phyloP scores from a whole-genome alignment of 2,113 vertebrate species.

The Tamias sibiricus region DNA sequence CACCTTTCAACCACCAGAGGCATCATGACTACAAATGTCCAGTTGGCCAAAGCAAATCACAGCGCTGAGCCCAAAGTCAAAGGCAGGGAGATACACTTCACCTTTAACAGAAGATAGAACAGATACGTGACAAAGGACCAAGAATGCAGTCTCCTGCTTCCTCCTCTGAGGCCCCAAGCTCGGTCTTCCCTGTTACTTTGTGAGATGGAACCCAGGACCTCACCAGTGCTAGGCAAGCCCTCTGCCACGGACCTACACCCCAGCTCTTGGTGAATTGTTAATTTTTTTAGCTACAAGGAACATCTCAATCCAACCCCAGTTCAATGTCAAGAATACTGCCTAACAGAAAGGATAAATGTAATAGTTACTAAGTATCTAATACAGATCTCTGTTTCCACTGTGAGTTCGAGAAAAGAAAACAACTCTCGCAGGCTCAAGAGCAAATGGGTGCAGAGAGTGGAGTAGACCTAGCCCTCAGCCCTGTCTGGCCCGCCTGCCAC shows the following conservation, averaged over 20 bases:
- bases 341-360: background rate
- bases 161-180: background rate
- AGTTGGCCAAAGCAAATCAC: background rate
- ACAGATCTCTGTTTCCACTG: background rate
- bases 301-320: background rate
- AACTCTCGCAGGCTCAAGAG: background rate
- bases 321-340: background rate
- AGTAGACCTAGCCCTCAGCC: background rate
- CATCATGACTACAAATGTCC: background rate
- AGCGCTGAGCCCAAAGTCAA: background rate
- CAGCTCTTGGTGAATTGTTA: background rate
- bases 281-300: background rate
- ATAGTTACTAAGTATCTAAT: background rate
- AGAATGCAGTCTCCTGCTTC: background rate
- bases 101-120: background rate
- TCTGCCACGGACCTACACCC: background rate
- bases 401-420: background rate
- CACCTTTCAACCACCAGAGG: background rate
- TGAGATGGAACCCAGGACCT: background rate
- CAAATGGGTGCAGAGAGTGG: background rate
- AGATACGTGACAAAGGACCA: fast-evolving
- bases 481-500: fast-evolving
- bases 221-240: no score
- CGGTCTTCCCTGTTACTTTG: background rate
- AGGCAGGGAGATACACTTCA: background rate